Evolutionary conservation across 92 coral and sea anemone species (phyloP).

Genomic region (Micromussa lordhowensis): DNA sequence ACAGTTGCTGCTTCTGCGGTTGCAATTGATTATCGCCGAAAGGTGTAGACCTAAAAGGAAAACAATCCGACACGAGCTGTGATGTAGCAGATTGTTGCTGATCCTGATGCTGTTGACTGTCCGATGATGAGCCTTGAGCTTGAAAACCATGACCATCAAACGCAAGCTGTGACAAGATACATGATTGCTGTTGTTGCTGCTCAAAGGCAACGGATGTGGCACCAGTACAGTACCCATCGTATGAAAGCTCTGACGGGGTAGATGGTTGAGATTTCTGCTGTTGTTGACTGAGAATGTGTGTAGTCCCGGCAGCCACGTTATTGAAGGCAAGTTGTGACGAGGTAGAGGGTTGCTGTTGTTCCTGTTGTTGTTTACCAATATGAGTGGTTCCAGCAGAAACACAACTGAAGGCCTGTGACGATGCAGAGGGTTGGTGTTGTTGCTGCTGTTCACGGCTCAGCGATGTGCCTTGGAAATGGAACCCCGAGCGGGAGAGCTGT

Average conservation of each 20-base stretch:
- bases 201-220: constrained; percentile 14
- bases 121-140: background rate
- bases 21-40: constrained; percentile 20
- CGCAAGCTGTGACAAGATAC: constrained; percentile 17
- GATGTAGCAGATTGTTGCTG: constrained; percentile 19
- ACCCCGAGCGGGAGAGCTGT: constrained; percentile 17
- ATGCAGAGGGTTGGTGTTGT: constrained; percentile 22
- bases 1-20: constrained; percentile 22
- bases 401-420: constrained; percentile 24
- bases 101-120: constrained; percentile 16
- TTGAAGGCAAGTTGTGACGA: constrained; percentile 24
- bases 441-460: constrained; percentile 22
- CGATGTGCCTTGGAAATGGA: constrained; percentile 10
- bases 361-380: constrained; percentile 5
- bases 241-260: constrained; percentile 12
- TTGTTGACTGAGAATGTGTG: constrained; percentile 21
- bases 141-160: constrained; percentile 21
- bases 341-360: constrained; percentile 20
- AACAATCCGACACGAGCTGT: constrained; percentile 3
- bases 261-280: constrained; percentile 13
- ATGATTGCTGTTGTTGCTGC: constrained; percentile 30
- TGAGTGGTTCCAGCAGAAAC: constrained; percentile 14
- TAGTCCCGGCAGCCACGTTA: constrained; percentile 10
- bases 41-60: constrained; percentile 10
- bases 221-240: constrained; percentile 14